Conservation (phyloP, 2,113 vertebrate genomes). For the Heloderma charlesbogerti region DNA sequence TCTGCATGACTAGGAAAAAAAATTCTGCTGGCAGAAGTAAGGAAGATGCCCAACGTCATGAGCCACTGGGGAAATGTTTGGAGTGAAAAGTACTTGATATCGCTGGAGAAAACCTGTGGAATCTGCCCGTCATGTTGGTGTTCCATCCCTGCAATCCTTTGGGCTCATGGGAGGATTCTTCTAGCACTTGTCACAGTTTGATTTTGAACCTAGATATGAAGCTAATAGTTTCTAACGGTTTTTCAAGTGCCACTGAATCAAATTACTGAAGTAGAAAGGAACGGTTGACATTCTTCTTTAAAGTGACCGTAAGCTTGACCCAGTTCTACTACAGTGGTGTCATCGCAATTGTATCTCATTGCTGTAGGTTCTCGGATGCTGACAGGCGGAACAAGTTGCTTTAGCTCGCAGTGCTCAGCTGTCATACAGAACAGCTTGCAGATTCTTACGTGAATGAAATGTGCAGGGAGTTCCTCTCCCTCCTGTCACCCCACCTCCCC, state of each 20-base stretch:
- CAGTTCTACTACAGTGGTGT: constrained; percentile 68
- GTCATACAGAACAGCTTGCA: constrained; percentile 75
- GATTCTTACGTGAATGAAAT: constrained; percentile 76
- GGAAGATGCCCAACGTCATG: background rate
- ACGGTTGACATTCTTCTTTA: constrained; percentile 68
- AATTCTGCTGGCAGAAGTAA: constrained; percentile 1
- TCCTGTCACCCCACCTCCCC: background rate
- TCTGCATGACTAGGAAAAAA: background rate
- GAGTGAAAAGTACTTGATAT: background rate
- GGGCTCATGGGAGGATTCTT: constrained; percentile 36
- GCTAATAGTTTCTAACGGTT: constrained; percentile 69
- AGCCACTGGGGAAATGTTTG: background rate
- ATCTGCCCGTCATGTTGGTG: constrained; percentile 42
- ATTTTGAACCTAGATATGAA: constrained; percentile 53
- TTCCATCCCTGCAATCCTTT: constrained; percentile 25
- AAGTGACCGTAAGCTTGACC: constrained; percentile 78
- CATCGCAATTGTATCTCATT: constrained; percentile 68
- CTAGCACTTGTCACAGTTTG: constrained; percentile 37
- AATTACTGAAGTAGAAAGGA: constrained; percentile 71
- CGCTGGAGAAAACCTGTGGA: constrained; percentile 11
- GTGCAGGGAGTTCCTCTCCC: constrained; percentile 36
- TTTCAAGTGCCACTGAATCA: constrained; percentile 65
- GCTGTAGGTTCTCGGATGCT: constrained; percentile 68
- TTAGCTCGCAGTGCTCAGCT: constrained; percentile 72
- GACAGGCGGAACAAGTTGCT: constrained; percentile 79